Conservation (phyloP, 1,140 invertebrate species). For the Linepithema humile region DNA sequence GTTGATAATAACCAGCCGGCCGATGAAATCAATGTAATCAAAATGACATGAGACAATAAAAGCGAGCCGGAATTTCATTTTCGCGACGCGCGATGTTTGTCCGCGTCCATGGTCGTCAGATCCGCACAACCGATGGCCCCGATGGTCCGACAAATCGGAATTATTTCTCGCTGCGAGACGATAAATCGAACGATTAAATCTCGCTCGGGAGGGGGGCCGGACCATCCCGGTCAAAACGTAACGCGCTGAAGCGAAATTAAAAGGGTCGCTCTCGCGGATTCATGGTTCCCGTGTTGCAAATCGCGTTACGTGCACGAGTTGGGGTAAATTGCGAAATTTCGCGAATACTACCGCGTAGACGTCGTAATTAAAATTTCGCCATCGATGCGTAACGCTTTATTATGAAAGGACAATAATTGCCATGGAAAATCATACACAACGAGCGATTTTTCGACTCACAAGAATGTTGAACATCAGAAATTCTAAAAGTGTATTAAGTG, state of each 20-base stretch:
- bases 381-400: not conserved
- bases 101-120: not conserved
- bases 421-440: not conserved
- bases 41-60: constrained; percentile 22
- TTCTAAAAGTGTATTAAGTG: too few species aligned
- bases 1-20: constrained; percentile 33
- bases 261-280: constrained; percentile 6
- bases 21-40: constrained; percentile 37
- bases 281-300: constrained; percentile 13
- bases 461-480: not conserved
- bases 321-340: constrained; percentile 18
- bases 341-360: not conserved
- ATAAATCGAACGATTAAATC: constrained; percentile 59
- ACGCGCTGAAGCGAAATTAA: constrained; percentile 35
- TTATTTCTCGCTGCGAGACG: constrained; percentile 48
- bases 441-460: not conserved
- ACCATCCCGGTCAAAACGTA: not conserved
- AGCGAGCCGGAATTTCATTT: constrained; percentile 41
- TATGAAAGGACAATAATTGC: not conserved
- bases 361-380: constrained; percentile 21
- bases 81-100: constrained; percentile 14
- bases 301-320: not conserved
- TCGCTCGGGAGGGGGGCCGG: constrained; percentile 14
- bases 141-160: constrained; percentile 39
- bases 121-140: not conserved